Percentiles rank a stretch among this genome's conserved stretches.
Conservation (phyloP, 2,797 vertebrate species). For the Rhinoraja longicauda region DNA sequence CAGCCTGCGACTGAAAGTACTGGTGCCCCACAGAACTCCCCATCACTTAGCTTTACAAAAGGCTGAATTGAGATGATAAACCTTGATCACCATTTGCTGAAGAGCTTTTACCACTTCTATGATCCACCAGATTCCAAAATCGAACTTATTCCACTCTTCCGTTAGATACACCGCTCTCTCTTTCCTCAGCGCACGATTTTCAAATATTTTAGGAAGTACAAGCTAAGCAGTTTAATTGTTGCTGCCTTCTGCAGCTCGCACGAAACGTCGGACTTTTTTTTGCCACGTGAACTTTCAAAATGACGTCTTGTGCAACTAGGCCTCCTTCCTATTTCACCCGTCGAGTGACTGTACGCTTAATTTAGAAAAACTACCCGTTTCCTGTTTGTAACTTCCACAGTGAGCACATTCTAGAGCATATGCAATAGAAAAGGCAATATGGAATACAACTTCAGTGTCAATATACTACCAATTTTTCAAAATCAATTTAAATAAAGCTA, state of each 20-base stretch:
- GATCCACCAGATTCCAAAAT: not conserved
- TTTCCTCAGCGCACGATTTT: not conserved
- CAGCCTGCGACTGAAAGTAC: not conserved
- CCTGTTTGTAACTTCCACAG: not conserved
- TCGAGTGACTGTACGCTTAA: not conserved
- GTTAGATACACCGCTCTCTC: not conserved
- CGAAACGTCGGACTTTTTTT: not conserved
- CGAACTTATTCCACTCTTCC: conserved; percentile 6
- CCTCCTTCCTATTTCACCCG: conserved; percentile 1
- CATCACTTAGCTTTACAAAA: not conserved
- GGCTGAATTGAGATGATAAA: not conserved
- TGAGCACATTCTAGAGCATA: not conserved
- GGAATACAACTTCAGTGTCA: not conserved
- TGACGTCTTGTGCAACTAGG: not conserved
- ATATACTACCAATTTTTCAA: not conserved
- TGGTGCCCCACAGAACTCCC: not conserved
- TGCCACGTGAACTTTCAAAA: conserved; percentile 1
- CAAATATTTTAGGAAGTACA: conserved; percentile 4
- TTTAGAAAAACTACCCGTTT: not conserved
- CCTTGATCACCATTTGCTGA: not conserved
- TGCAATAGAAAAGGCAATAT: not conserved
- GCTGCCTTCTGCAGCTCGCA: not conserved
- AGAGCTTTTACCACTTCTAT: not conserved
- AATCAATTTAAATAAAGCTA: not conserved
- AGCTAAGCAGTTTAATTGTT: not conserved